Evolutionary conservation across 1,140 invertebrate genomes (phyloP), one percentile per base, ranked within the genome.

Genomic region (Leptopilina clavipes): DNA sequence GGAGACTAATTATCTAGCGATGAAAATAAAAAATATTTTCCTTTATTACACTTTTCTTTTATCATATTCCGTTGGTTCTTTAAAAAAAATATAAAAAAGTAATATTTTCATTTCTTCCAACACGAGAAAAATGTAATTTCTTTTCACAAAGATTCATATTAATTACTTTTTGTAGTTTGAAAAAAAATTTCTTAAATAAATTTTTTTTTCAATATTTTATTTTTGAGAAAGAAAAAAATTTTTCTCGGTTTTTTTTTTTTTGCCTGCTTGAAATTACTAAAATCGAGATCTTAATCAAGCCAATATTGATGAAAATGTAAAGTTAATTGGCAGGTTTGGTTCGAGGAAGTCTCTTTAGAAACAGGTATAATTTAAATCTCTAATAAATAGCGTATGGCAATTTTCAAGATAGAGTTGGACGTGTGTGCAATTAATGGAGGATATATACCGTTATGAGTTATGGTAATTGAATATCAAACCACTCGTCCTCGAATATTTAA

Each of bases 341-440:
- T 65, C 14, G 19, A 65, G 59, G 59, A 65, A 31, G 25, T 65
- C 11, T 31, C 12, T 9, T 65, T n/a, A 65, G 59, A 65, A 65
- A 65, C 12, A 65, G 14, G 19, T 31, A 37, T 65, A n/a, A 14
- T 37, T 65, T 65, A n/a, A 65, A 65, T 65, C 59, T 65, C 59
- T 65, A 31, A 31, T 65, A 31, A 65, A 65, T 65, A 37, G 25
- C 59, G 25, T 65, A 65, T 31, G 25, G 14, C 3, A 37, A 65
- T 31, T 37, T 65, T 65, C 59, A n/a, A 65, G 59, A 37, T 65
- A 65, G 59, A 65, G 59, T 65, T 65, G 25, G 59, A 65, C 59
- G 59, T 65, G 25, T 19, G 25, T 65, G 59, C 59, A 65, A 65
- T 37, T 65, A 65, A 65, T 65, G 59, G 59, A 31, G 59, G 14